Conservation (phyloP, 2,888 invertebrate genomes). For the Iphiclides podalirius region DNA sequence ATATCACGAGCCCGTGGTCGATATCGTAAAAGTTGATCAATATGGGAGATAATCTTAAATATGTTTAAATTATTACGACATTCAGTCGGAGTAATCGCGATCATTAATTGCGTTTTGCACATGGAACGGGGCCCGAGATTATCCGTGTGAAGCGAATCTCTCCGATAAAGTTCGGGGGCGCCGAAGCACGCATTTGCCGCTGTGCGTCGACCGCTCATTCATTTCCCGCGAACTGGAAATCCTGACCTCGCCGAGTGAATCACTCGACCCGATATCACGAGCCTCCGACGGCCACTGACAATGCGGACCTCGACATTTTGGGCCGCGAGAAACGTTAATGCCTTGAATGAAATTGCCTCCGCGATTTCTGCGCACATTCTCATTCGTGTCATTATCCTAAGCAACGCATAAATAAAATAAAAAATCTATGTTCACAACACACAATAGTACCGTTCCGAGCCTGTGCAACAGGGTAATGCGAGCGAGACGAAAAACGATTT, state of each 20-base stretch:
- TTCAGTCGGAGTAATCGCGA: conserved; percentile 2
- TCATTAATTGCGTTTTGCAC: conserved; percentile 5
- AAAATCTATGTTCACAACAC: no score
- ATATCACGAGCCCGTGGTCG: background rate
- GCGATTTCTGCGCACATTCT: no score
- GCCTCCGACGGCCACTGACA: conserved; percentile 32
- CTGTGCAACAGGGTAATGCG: no score
- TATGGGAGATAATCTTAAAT: background rate
- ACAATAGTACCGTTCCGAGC: no score
- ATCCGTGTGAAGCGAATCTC: background rate
- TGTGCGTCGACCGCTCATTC: conserved; percentile 26
- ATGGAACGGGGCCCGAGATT: background rate
- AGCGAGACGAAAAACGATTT: no score
- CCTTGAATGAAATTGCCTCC: no score
- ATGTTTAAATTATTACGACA: conserved; percentile 10
- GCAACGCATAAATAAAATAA: no score
- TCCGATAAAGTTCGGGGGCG: background rate
- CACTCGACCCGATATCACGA: conserved; percentile 54
- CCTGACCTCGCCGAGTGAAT: conserved; percentile 64
- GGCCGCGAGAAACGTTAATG: no score
- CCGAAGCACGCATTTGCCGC: conserved; percentile 4
- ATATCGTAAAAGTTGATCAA: background rate
- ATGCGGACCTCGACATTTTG: conserved; percentile 34
- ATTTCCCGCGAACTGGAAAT: conserved; percentile 55
- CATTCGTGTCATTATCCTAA: no score